Base-by-base conservation (phyloP, 1,140 invertebrate species). In the Luehdorfia chinensis region DNA sequence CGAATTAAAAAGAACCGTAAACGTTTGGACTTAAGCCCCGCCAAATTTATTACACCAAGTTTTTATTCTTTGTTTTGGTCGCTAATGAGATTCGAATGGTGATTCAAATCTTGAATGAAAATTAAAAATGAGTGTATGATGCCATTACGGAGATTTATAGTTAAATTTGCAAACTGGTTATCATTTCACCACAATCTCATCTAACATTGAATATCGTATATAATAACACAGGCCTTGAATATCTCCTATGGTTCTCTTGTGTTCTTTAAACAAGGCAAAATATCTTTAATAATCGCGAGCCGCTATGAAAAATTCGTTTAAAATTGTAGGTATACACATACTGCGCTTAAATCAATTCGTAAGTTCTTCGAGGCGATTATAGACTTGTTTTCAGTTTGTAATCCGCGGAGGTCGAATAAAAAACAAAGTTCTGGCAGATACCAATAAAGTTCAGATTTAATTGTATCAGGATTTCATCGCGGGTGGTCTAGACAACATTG, bases 1-100 rank as follows among this genome's bases (percentile, higher is more conserved):
- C 76, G 80, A 84, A 85, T 85, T 85, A 84, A 85, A 85, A 77
- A 74, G 66, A 81, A 80, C 78, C 69, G 73, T 81, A 85, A 85
- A 77, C 65, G 75, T 75, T 78, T 76, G 68, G 68, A 75, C 75
- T 84, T 79, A 73, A 75, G 71, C 68, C 68, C 71, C 75, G 83
- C 83, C 75, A 77, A 86, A 86, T 86, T 86, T 86, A 86, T 86
- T 79, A 66, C 76, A 13, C 55, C 47, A 43, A 74, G 66, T 72
- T 81, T 80, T 76, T 76, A 78, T 74, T 70, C 71, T 73, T 77
- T 79, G 66, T 83, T 80, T 77, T 63, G 60, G 57, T 70, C 66
- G 62, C 75, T 84, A 85, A 85, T 85, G 77, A 85, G 77, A 80
- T 81, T 78, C 70, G 74, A 80, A 80, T 81, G 72, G 59, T 73